Evolutionary conservation across 1,140 invertebrate species (phyloP).

Genomic region (Drosophila ironensis): DNA sequence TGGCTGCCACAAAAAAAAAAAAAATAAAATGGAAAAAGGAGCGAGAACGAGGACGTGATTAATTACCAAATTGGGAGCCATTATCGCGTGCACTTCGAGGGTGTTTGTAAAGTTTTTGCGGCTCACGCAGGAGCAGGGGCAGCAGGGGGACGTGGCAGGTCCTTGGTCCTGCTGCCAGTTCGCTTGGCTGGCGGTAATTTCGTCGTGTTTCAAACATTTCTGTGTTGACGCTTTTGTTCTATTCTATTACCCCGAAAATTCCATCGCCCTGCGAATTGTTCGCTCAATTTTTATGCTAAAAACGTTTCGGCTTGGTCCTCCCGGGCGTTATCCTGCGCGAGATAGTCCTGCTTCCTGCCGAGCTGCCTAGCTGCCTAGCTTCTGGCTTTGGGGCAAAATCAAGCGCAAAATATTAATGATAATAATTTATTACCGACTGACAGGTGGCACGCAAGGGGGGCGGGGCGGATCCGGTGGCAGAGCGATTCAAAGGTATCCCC

Average conservation of each 20-base stretch:
- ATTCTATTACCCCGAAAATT: constrained; percentile 53
- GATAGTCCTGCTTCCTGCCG: constrained; percentile 18
- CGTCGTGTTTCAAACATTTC: constrained; percentile 44
- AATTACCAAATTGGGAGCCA: constrained; percentile 75
- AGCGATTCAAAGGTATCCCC: constrained; percentile 8
- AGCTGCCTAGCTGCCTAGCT: neutral
- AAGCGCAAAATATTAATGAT: constrained; percentile 74
- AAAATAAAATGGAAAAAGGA: neutral
- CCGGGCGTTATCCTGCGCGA: constrained; percentile 6
- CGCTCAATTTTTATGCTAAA: constrained; percentile 68
- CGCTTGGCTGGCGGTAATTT: constrained; percentile 32
- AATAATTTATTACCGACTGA: constrained; percentile 71
- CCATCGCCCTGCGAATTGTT: constrained; percentile 16
- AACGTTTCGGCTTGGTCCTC: constrained; percentile 44
- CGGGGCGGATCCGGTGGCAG: neutral
- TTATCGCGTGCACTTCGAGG: constrained; percentile 70
- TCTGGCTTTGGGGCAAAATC: constrained; percentile 42
- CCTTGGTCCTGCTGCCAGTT: neutral
- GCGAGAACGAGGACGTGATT: constrained; percentile 64
- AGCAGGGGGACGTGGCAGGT: neutral
- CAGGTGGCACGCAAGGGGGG: constrained; percentile 19
- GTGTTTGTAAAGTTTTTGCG: constrained; percentile 63
- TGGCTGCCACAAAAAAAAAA: constrained; percentile 11
- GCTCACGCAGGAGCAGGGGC: constrained; percentile 41
- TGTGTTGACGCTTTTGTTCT: constrained; percentile 68